Base-by-base conservation (phyloP, 1,140 invertebrate species). In the Drosophila fuyamai region DNA sequence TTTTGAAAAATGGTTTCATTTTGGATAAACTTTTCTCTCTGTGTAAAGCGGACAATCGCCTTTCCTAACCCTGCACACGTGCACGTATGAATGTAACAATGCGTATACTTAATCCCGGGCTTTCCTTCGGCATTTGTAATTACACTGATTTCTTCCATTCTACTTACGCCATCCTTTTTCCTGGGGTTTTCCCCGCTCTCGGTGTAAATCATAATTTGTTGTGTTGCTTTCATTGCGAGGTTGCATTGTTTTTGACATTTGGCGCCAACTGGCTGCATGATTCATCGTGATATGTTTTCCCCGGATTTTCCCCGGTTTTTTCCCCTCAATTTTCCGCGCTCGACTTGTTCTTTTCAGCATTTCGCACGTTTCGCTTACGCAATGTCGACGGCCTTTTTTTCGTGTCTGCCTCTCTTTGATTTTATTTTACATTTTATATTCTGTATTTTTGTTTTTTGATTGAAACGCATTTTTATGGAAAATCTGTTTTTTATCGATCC, bases 401-500 rank as follows among this genome's bases (percentile, higher is more conserved):
- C 14, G 27, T 46, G 54, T 54, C 50, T 61, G 77, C 44, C 27
- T 14, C n/a, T 56, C 53, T 6, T 50, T 70, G 16, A 36, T 57
- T 70, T 70, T 50, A 40, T 32, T 36, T 36, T 35, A 36, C 10
- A 32, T 40, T 56, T 36, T 40, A 36, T 14, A 29, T 40, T 55
- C 23, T 40, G 35, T 41, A 48, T 63, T 48, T 29, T 70, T 67
- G 32, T 70, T 70, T 59, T 76, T 81, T 81, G 59, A 82, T 88
- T 79, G 75, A 83, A 88, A 57, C 63, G 79, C 80, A 80, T 89
- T 88, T 88, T 88, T 65, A 77, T 83, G 79, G 65, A 89, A 89
- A 88, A 88, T 88, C 79, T 79, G 76, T 82, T 80, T 88, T 88
- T 88, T 83, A 88, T 88, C 84, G 83, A 88, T 88, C 72, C 72